Conservation (phyloP, 1,140 invertebrate species). For the Drosophila persimilis region DNA sequence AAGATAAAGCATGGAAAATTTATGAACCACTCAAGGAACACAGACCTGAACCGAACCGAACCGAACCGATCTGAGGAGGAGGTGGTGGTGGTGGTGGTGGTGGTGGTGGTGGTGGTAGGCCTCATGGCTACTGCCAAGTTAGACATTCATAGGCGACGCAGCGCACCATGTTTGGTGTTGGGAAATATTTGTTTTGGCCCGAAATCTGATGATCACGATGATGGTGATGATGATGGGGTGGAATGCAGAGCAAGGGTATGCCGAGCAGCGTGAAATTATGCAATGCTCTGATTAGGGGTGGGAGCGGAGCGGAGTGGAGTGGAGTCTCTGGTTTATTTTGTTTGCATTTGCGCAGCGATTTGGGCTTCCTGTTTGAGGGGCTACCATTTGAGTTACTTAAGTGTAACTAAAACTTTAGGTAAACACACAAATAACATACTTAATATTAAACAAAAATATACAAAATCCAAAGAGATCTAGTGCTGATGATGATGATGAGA, state of each 20-base stretch:
- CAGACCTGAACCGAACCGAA: constrained; percentile 5
- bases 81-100: too few species aligned
- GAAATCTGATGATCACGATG: constrained; percentile 8
- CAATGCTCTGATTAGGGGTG: constrained; percentile 46
- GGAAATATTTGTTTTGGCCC: constrained; percentile 76
- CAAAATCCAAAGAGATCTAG: constrained; percentile 46
- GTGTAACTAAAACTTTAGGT: constrained; percentile 81
- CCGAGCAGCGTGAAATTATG: constrained; percentile 73
- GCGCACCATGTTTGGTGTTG: constrained; percentile 59
- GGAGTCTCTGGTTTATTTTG: constrained; percentile 68
- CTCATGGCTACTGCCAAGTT: constrained; percentile 41
- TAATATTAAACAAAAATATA: constrained; percentile 82
- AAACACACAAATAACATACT: constrained; percentile 81
- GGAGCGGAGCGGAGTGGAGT: constrained; percentile 5
- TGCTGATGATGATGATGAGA: constrained; percentile 40
- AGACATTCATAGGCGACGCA: constrained; percentile 58
- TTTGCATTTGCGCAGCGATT: constrained; percentile 73
- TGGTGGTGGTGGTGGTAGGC: too few species aligned
- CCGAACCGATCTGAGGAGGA: constrained; percentile 23
- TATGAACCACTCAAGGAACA: constrained; percentile 56
- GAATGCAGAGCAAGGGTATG: not conserved
- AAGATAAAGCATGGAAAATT: constrained; percentile 79
- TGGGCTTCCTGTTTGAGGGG: constrained; percentile 65
- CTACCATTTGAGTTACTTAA: constrained; percentile 74
- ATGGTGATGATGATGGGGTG: constrained; percentile 2